Conservation (phyloP, 2,888 invertebrate genomes). For the Hydrotaea cyrtoneurina region DNA sequence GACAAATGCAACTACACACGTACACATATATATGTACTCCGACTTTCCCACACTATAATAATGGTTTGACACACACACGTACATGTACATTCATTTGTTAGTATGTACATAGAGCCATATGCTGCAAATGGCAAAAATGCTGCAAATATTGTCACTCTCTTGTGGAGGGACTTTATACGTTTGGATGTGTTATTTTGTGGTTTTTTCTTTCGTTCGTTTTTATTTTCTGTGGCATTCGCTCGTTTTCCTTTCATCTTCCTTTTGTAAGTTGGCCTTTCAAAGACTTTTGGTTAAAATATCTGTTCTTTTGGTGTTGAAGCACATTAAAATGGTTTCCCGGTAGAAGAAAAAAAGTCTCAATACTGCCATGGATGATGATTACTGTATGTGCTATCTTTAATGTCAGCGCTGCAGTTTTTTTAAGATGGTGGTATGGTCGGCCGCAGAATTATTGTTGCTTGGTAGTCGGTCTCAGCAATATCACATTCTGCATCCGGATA, state of each 20-base stretch:
- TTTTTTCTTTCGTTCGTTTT: not conserved
- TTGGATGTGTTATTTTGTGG: not conserved
- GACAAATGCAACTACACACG: slow-evolving; percentile 18
- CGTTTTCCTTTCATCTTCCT: slow-evolving; percentile 31
- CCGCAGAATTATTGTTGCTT: too few species aligned
- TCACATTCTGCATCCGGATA: too few species aligned
- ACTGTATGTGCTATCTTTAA: slow-evolving; percentile 2
- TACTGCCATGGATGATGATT: slow-evolving; percentile 52
- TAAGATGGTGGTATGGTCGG: too few species aligned
- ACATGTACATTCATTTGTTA: too few species aligned
- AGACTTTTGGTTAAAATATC: slow-evolving; percentile 47
- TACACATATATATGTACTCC: not conserved
- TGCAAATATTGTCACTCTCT: not conserved
- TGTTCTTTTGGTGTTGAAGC: slow-evolving; percentile 35
- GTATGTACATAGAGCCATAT: not conserved
- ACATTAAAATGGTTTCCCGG: slow-evolving; percentile 51
- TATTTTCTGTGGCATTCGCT: not conserved
- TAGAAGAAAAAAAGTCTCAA: slow-evolving; percentile 36
- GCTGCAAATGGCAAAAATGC: not conserved
- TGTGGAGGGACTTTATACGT: not conserved
- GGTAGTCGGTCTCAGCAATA: too few species aligned
- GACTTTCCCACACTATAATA: not conserved
- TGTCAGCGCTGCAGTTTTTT: not conserved
- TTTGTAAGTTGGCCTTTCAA: slow-evolving; percentile 30
- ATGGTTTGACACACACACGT: not conserved